Percentiles rank a stretch among this genome's conserved stretches.
phyloP scores from a whole-genome alignment of 2,113 vertebrate genomes.

The Notiomystis cincta region DNA sequence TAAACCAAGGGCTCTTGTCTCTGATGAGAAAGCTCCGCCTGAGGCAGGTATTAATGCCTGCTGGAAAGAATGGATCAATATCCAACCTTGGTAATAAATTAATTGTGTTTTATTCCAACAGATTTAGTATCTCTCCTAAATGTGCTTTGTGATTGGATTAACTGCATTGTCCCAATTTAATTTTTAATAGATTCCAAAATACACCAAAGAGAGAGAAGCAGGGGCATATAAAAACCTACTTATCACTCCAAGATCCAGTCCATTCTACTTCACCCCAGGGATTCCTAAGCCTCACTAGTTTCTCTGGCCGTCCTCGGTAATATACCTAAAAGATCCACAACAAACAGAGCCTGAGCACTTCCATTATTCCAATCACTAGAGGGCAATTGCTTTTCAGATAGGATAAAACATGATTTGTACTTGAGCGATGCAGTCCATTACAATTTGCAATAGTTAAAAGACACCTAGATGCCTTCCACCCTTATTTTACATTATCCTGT shows the following conservation, averaged over 20 bases:
- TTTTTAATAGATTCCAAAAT: neutral
- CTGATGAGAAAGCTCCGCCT: neutral
- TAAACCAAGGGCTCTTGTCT: neutral
- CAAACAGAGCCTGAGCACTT: neutral
- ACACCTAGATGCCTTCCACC: neutral
- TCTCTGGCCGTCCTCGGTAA: constrained; percentile 56
- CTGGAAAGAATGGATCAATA: neutral
- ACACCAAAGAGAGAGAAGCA: neutral
- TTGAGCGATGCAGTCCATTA: neutral
- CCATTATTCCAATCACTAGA: neutral
- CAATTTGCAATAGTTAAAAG: neutral
- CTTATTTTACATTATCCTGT: neutral
- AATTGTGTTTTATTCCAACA: constrained; percentile 16
- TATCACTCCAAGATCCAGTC: constrained; percentile 87
- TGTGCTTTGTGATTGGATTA: neutral
- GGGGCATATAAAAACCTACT: constrained; percentile 65
- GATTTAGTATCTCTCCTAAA: neutral
- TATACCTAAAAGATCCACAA: constrained; percentile 68
- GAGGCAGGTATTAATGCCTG: neutral
- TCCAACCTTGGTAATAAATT: neutral
- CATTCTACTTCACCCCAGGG: constrained; percentile 90
- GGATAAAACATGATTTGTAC: neutral
- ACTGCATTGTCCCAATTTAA: neutral
- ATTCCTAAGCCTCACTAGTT: constrained; percentile 79
- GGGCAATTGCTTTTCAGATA: neutral